Percentiles rank a stretch among this genome's conserved stretches.
Evolutionary conservation across 2,797 vertebrate genomes (phyloP).

Genomic region (Pseudochirops corinnae): DNA sequence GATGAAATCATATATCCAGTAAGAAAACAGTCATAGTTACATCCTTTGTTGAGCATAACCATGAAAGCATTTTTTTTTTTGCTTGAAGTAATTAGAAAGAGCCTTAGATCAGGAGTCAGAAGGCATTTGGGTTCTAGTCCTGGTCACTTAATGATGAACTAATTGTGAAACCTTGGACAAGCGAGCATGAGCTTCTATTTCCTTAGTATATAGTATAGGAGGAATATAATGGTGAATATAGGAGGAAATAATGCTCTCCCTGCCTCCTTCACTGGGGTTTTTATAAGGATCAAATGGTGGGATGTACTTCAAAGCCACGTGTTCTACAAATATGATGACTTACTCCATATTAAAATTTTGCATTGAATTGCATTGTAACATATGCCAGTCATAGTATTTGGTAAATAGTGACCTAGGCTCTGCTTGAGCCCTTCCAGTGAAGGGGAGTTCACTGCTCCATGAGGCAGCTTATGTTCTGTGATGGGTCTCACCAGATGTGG

Average conservation of each 20-base stretch:
- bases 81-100: background rate
- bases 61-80: background rate
- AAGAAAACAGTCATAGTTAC: background rate
- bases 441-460: background rate
- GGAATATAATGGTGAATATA: background rate
- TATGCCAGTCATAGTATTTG: background rate
- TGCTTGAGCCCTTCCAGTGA: background rate
- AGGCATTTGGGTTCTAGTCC: background rate
- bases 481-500: background rate
- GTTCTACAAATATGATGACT: background rate
- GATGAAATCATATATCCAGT: background rate
- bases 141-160: background rate
- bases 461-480: background rate
- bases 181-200: background rate
- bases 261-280: background rate
- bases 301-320: background rate
- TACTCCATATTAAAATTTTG: background rate
- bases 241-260: background rate
- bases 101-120: background rate
- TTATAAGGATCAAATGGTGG: background rate
- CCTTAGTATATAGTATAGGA: background rate
- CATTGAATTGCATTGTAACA: background rate
- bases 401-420: background rate
- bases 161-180: background rate
- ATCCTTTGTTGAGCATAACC: background rate